A percentile compares a stretch with the other conserved stretches of the same genome.
Evolutionary conservation across 2,797 vertebrate genomes (phyloP).

Genomic region (Neomorphus geoffroyi): DNA sequence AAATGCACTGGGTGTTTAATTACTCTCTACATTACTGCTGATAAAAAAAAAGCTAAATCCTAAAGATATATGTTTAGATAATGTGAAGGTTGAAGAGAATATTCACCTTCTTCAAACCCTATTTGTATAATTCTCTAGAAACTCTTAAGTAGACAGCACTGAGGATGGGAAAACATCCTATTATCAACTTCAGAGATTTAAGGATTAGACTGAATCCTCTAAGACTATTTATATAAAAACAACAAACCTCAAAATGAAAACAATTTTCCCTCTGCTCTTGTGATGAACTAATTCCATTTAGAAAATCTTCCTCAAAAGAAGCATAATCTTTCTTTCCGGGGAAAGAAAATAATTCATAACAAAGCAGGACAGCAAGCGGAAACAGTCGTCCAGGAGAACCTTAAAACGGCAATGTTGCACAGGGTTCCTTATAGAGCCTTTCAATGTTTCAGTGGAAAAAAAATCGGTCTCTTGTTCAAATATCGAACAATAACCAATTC

Average conservation of each 20-base stretch:
- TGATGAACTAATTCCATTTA: not conserved
- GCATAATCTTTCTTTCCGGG: not conserved
- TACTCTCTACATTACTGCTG: not conserved
- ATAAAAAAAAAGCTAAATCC: not conserved
- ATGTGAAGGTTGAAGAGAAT: not conserved
- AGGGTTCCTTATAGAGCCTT: not conserved
- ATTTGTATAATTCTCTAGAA: not conserved
- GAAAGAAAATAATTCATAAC: not conserved
- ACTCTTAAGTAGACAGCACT: not conserved
- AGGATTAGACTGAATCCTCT: not conserved
- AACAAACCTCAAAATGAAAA: not conserved
- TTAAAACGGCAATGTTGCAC: not conserved
- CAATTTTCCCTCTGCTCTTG: not conserved
- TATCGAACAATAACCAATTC: not conserved
- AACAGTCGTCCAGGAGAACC: not conserved
- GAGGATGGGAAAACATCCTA: not conserved
- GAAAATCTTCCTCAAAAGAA: not conserved
- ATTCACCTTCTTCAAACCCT: not conserved
- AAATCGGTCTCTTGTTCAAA: not conserved
- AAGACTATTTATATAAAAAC: not conserved
- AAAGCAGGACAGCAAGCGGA: not conserved
- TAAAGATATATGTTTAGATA: not conserved
- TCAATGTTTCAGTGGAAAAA: not conserved
- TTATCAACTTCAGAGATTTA: conserved; percentile 1
- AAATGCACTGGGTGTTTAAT: not conserved